Evolutionary conservation across 2,888 invertebrate species (phyloP), one percentile per base, ranked within the genome.

Genomic region (Zygaena filipendulae): DNA sequence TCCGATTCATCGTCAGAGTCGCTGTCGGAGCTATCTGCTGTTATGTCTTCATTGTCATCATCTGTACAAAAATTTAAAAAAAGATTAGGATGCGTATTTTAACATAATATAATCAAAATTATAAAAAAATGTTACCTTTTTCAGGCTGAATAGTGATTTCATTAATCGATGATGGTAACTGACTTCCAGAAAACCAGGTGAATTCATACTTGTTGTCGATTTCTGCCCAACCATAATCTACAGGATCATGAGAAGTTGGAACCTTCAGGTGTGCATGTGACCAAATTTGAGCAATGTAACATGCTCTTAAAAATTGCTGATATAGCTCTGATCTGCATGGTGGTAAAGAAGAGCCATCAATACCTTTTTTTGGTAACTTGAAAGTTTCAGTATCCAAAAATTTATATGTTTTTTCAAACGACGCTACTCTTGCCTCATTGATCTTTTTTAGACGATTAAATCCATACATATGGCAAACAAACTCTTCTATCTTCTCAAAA

Each of bases 231-330:
- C 35, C 34, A 32, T 33, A 42, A 27, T 43, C 36, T 13, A 38
- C 37, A 39, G 47, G 40, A 36, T 28, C 34, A 29, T 40, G 16
- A 11, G 18, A 11, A 19, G 14, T 8, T 25, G 21, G 16, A 4
- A 7, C 7, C 7, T 16, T 16, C 5, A 7, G 4, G 7, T 48
- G 35, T n/a, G 45, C 43, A 37, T 45, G 43, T 6, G 40, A 43
- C 44, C 46, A 46, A 28, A 49, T 38, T 29, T 34, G 40, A 31
- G 49, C 40, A 38, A 52, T 47, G 32, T 36, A 51, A 41, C 21
- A 41, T 29, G 49, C 45, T 23, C 52, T 35, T 38, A 52, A 42
- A 22, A 48, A 25, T 21, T 49, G 48, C 29, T 47, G 44, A 16
- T 19, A 35, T 36, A 49, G 36, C 38, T 50, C 40, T 27, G 47